Evolutionary conservation across 2,888 invertebrate species (phyloP).

Genomic region (Melangyna quadrimaculata): DNA sequence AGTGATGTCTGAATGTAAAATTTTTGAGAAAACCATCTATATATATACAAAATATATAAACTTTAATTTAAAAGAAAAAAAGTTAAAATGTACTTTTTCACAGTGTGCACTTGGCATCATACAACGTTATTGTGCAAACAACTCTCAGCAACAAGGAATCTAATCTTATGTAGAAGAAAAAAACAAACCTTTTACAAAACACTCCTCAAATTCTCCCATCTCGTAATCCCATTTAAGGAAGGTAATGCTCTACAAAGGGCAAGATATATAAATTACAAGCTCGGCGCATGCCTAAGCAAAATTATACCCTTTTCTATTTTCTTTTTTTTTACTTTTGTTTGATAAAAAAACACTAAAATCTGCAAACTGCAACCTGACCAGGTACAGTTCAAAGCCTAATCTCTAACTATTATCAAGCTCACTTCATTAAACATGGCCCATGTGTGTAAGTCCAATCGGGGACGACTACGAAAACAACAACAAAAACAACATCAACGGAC

Average conservation of each 20-base stretch:
- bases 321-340: background rate
- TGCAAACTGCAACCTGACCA: slow-evolving; percentile 46
- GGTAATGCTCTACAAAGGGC: background rate
- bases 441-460: slow-evolving; percentile 43
- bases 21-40: no score
- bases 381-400: slow-evolving; percentile 39
- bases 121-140: background rate
- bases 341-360: slow-evolving; percentile 46
- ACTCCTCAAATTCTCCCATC: slow-evolving; percentile 5
- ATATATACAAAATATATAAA: no score
- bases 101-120: background rate
- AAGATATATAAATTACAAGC: background rate
- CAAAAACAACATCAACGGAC: background rate
- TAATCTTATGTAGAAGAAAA: background rate
- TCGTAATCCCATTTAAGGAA: slow-evolving; percentile 40
- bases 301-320: slow-evolving; percentile 1
- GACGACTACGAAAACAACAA: background rate
- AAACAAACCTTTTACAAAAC: slow-evolving; percentile 13
- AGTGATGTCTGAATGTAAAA: no score
- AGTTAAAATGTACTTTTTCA: no score
- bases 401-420: slow-evolving; percentile 57
- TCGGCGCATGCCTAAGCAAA: slow-evolving; percentile 22
- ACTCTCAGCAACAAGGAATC: background rate
- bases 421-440: slow-evolving; percentile 59
- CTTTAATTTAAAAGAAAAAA: no score